Evolutionary conservation across 2,888 invertebrate species (phyloP), one percentile per base, ranked within the genome.

Genomic region (Scaptomyza parva): DNA sequence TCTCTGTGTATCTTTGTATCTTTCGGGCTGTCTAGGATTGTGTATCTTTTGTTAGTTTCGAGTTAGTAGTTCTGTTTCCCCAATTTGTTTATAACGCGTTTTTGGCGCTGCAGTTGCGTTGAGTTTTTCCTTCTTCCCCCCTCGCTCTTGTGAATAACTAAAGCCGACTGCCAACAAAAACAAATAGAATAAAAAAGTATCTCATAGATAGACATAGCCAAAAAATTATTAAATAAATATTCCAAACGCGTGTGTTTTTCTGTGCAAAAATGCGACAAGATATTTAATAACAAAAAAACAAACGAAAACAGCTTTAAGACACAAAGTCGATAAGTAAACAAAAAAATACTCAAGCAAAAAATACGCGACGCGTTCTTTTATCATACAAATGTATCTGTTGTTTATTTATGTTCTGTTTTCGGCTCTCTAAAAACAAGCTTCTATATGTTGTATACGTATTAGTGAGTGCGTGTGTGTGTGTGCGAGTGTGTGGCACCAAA

Each of bases 351-450:
- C 45, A 55, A 47, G 39, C 7, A 58, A 57, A 58, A 57, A 64
- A 61, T 37, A 65, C 66, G 60, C 57, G 45, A 61, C 70, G 43
- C 44, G 26, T 53, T 59, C 67, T 59, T 73, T 44, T 55, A 58
- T 11, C 35, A 43, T n/a, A 44, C 18, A 28, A 1, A 28, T 11
- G 37, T 60, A 69, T 85, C 64, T 68, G 59, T 76, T 78, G 73
- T 80, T 80, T 80, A 72, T 80, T 85, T 79, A 79, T 82, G 70
- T 85, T 70, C 77, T 45, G 53, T 53, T 52, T 48, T 64, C 54
- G 50, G 35, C 50, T 54, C 45, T 62, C 28, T 45, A 30, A 18
- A 35, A 47, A 26, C 54, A 22, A 24, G 33, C 22, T 22, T 17
- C 30, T 53, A 18, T 47, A 9, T 30, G 12, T 24, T 24, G 26